These are phyloP conservation scores for Heteractis magnifica DNA, from an alignment of 92 coral and sea anemone species.

Conservation along the genomic window DNA sequence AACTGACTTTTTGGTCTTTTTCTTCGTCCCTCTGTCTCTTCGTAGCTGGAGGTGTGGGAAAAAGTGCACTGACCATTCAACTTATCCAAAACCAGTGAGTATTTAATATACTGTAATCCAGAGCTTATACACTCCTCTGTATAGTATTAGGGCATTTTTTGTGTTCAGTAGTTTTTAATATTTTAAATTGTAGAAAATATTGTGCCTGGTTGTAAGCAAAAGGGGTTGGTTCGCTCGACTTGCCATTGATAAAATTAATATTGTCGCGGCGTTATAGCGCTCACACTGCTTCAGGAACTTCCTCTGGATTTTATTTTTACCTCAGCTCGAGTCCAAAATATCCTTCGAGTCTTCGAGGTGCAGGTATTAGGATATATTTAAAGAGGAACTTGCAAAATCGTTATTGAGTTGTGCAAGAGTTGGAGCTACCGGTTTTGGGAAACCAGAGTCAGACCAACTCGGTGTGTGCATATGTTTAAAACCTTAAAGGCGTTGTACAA, in stretches of 20 bases:
- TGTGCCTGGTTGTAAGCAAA: constrained; percentile 9
- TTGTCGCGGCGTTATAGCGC: constrained; percentile 35
- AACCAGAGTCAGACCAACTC: constrained; percentile 22
- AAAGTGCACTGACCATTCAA: constrained; percentile 95
- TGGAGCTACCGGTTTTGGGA: constrained; percentile 9
- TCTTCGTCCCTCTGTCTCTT: constrained; percentile 14
- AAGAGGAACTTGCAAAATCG: neutral
- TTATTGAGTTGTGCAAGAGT: neutral
- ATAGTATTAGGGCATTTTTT: constrained; percentile 1
- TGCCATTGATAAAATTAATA: constrained; percentile 8
- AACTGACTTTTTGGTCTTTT: constrained; percentile 27
- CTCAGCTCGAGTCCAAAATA: constrained; percentile 7
- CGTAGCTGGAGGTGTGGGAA: constrained; percentile 98
- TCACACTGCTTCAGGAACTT: constrained; percentile 22
- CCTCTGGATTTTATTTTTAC: neutral
- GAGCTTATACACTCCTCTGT: constrained; percentile 3
- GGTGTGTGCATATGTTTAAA: constrained; percentile 15
- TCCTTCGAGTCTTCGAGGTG: neutral
- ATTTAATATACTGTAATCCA: neutral
- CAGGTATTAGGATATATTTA: neutral
- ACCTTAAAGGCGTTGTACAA: constrained; percentile 20
- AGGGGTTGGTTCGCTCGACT: constrained; percentile 17
- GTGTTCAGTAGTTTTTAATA: neutral
- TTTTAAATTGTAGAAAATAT: constrained; percentile 2
- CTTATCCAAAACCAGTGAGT: constrained; percentile 99